A percentile compares a stretch with the other conserved stretches of the same genome.
Conservation (phyloP, 2,113 vertebrate genomes). For the Hirundichthys speculiger region DNA sequence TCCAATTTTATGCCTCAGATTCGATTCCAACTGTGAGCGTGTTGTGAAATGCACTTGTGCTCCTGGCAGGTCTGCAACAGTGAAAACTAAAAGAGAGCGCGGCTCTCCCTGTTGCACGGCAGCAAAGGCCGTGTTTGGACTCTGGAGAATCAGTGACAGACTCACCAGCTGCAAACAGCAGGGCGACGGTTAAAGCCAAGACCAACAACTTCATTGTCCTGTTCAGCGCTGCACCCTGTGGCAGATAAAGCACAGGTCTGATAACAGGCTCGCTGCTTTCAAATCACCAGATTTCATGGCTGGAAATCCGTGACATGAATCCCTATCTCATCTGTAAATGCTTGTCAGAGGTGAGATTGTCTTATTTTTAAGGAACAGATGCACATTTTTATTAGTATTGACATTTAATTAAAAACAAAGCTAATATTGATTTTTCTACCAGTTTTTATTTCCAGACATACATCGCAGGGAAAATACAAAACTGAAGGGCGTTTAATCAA, state of each 20-base stretch:
- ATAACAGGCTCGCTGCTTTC: constrained; percentile 1
- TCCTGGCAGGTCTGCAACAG: no score
- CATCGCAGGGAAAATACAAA: neutral
- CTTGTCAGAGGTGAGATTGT: no score
- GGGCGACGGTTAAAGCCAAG: constrained; percentile 53
- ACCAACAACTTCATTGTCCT: constrained; percentile 74
- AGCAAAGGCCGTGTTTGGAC: constrained; percentile 35
- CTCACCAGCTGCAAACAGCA: constrained; percentile 76
- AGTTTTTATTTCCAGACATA: neutral
- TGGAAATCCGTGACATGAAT: neutral
- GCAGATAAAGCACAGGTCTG: constrained; percentile 26
- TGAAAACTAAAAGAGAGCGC: no score
- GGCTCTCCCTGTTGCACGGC: constrained; percentile 24
- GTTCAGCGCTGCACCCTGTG: constrained; percentile 14
- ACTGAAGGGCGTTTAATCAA: neutral
- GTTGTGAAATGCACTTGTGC: no score
- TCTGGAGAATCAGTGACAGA: constrained; percentile 66
- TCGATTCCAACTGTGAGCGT: no score
- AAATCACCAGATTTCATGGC: neutral
- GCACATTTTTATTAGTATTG: no score
- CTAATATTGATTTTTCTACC: neutral
- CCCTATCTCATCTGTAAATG: no score
- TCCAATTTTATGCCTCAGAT: no score
- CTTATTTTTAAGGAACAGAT: no score
- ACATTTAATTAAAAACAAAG: neutral